A percentile compares a stretch with the other conserved stretches of the same genome.
phyloP scores from a whole-genome alignment of 2,113 vertebrate genomes.

The Arothron firmamentum region DNA sequence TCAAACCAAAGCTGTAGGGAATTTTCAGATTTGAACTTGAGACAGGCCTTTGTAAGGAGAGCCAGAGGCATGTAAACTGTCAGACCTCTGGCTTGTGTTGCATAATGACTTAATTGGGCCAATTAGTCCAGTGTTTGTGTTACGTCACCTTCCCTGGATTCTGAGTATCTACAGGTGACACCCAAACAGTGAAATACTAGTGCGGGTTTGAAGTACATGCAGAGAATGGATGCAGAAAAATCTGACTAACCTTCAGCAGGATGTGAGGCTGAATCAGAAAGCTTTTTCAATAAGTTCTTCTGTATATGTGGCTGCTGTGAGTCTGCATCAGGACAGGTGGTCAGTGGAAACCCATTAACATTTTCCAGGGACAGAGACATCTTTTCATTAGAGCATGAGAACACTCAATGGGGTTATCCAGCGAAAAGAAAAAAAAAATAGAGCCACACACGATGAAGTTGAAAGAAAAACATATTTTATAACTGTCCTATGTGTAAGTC shows the following conservation, averaged over 20 bases:
- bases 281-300: neutral
- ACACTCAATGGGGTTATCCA: slow-evolving; percentile 30
- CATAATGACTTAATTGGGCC: slow-evolving; percentile 71
- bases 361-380: slow-evolving; percentile 40
- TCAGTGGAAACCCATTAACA: slow-evolving; percentile 11
- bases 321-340: slow-evolving; percentile 32
- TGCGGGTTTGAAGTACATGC: no score
- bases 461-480: neutral
- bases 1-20: slow-evolving; percentile 46
- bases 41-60: slow-evolving; percentile 50
- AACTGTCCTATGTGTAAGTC: neutral
- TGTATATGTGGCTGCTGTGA: slow-evolving; percentile 21
- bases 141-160: slow-evolving; percentile 49
- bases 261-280: neutral
- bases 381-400: slow-evolving; percentile 42
- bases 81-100: slow-evolving; percentile 71
- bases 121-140: slow-evolving; percentile 73
- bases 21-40: slow-evolving; percentile 29
- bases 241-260: neutral
- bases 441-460: slow-evolving; percentile 3
- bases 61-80: slow-evolving; percentile 51
- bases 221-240: neutral
- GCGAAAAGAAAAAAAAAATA: slow-evolving; percentile 6
- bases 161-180: slow-evolving; percentile 68
- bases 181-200: slow-evolving; percentile 31